These are phyloP conservation scores for Chrysolina americana DNA, from an alignment of 2,888 invertebrate genomes.

Conservation along the genomic window DNA sequence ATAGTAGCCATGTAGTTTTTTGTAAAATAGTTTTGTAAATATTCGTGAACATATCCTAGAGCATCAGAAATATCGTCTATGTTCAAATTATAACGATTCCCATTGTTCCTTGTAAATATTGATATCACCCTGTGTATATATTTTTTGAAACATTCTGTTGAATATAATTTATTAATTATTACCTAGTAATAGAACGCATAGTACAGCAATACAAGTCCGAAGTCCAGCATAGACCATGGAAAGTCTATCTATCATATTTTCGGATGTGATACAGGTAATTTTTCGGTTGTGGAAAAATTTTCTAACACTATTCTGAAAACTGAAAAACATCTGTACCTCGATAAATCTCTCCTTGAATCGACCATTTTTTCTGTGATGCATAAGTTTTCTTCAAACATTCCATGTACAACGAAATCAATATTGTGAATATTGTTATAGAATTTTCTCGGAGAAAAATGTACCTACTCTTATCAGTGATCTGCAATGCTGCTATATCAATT, in stretches of 20 bases:
- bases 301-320: conserved; percentile 5
- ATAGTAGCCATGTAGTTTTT: conserved; percentile 21
- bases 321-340: background rate
- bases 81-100: conserved; percentile 33
- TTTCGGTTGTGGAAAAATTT: conserved; percentile 11
- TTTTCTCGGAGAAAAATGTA: conserved; percentile 48
- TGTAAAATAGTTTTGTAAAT: conserved; percentile 39
- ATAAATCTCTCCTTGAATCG: background rate
- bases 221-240: conserved; percentile 55
- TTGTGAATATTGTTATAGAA: conserved; percentile 50
- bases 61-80: conserved; percentile 35
- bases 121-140: conserved; percentile 54
- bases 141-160: conserved; percentile 54
- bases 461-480: conserved; percentile 59
- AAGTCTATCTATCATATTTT: background rate
- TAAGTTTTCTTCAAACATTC: background rate
- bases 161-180: conserved; percentile 51
- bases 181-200: conserved; percentile 53
- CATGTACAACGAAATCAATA: conserved; percentile 30
- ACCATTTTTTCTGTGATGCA: conserved; percentile 1
- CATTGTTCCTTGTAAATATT: conserved; percentile 55
- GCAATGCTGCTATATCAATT: conserved; percentile 64
- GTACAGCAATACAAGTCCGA: conserved; percentile 67
- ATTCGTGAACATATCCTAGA: conserved; percentile 47
- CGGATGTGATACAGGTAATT: background rate